Base-by-base conservation (phyloP, 2,888 invertebrate species). In the Euclidia mi region DNA sequence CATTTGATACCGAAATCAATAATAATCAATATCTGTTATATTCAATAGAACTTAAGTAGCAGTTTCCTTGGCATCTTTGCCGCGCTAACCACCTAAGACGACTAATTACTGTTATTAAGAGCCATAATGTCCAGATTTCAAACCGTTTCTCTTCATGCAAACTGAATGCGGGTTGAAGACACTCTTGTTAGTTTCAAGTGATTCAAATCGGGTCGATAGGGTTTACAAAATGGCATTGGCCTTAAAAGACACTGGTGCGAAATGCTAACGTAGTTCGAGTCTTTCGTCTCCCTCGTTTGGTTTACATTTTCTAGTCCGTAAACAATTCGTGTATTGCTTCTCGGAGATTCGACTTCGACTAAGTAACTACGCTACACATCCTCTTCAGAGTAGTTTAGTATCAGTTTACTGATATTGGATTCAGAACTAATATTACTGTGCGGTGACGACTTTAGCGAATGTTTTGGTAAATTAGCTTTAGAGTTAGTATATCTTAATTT, bases 121-220 rank as follows among this genome's bases (percentile, higher is more conserved):
- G 59, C 35, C 42, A 53, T 64, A 52, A 59, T 34, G 55, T 49
- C 49, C 56, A 56, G 46, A 71, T 59, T 62, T 53, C 47, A 37
- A 34, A 37, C 42, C 32, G 32, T 59, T 59, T 59, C 55, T 34
- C 42, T 68, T 49, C 43, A 45, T 44, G 45, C 32, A 42, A 63
- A 59, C 42, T 68, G 40, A 55, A 59, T 49, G 56, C 57, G 40
- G 46, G 49, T 46, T 56, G n/a, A 59, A 63, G 55, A 58, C 48
- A 47, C 53, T 40, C 61, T 59, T 64, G 56, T 52, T 46, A 50
- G 59, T 71, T 56, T 71, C 57, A 42, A 78, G 78, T 65, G 75
- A 65, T 64, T 58, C 46, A 65, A 82, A 79, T 75, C 78, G 73
- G 73, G 78, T 78, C 76, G 72, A 76, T 74, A 58, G 41, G 43